phyloP scores from a whole-genome alignment of 1,140 invertebrate species.

The Patella vulgata region DNA sequence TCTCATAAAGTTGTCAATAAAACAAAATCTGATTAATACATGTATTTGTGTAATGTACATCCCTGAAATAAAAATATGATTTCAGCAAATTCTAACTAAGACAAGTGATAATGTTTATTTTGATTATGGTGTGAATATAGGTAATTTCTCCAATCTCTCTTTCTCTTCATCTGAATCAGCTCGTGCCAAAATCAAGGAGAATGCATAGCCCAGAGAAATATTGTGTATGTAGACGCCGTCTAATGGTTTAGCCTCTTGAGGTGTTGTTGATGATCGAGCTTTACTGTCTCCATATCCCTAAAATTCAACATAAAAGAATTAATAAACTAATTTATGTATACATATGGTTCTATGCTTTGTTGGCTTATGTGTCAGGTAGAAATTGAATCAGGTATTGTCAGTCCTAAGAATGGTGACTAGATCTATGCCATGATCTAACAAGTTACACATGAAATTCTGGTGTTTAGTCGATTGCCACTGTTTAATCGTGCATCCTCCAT shows the following conservation, averaged over 20 bases:
- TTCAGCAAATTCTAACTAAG: too few relatives aligned
- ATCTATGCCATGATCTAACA: constrained; percentile 2
- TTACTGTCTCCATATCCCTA: constrained; percentile 88
- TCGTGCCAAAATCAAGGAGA: constrained; percentile 79
- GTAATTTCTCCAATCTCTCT: constrained; percentile 73
- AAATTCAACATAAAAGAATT: constrained; percentile 15
- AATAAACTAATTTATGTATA: not conserved
- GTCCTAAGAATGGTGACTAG: too few relatives aligned
- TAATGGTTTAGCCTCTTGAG: constrained; percentile 88
- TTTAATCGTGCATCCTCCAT: too few relatives aligned
- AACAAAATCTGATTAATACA: too few relatives aligned
- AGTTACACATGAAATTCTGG: not conserved
- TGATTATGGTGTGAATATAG: constrained; percentile 64
- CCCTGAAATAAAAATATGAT: too few relatives aligned
- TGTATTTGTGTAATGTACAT: too few relatives aligned
- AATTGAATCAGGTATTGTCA: too few relatives aligned
- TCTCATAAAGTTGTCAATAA: too few relatives aligned
- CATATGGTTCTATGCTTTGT: too few relatives aligned
- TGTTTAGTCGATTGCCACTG: not conserved
- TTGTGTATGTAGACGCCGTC: constrained; percentile 83
- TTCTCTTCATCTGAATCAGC: constrained; percentile 76
- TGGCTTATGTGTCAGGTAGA: too few relatives aligned
- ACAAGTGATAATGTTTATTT: not conserved
- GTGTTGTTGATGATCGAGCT: constrained; percentile 82
- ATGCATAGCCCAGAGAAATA: constrained; percentile 84